Conservation (phyloP, 2,113 vertebrate genomes). For the Macrotus californicus region DNA sequence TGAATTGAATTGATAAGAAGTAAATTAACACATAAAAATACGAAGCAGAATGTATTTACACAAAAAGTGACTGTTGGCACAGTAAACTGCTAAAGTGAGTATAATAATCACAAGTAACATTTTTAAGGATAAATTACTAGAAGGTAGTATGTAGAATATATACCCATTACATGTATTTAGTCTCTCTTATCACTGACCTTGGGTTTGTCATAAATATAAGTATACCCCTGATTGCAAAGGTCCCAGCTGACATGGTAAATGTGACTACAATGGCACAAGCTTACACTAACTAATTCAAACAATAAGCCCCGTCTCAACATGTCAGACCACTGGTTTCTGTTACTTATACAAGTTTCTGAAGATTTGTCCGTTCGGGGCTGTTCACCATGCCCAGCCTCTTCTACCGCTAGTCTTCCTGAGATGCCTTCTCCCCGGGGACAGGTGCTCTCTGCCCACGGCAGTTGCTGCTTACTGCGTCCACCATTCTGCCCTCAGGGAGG, state of each 20-base stretch:
- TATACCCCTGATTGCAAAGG: not conserved
- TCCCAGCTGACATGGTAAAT: not conserved
- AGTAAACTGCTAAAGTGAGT: constrained; percentile 71
- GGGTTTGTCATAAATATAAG: not conserved
- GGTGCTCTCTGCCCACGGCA: not conserved
- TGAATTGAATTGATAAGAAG: constrained; percentile 69
- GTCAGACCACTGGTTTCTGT: not conserved
- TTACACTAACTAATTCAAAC: not conserved
- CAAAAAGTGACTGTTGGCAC: constrained; percentile 53
- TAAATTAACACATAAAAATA: constrained; percentile 67
- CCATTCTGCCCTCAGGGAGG: not conserved
- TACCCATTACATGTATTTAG: not conserved
- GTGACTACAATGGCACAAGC: not conserved
- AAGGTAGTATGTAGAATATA: not conserved
- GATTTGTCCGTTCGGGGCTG: not conserved
- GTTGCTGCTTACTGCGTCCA: not conserved
- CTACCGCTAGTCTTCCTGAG: not conserved
- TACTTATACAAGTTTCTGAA: not conserved
- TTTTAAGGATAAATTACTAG: constrained; percentile 49
- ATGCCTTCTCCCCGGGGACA: not conserved
- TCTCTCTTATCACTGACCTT: not conserved
- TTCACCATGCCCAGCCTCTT: not conserved
- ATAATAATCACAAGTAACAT: constrained; percentile 47
- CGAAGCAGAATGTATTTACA: constrained; percentile 72
- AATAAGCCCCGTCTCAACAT: not conserved